A percentile compares a stretch with the other conserved stretches of the same genome.
Evolutionary conservation across 2,113 vertebrate genomes (phyloP).

Genomic region (Equus przewalskii): DNA sequence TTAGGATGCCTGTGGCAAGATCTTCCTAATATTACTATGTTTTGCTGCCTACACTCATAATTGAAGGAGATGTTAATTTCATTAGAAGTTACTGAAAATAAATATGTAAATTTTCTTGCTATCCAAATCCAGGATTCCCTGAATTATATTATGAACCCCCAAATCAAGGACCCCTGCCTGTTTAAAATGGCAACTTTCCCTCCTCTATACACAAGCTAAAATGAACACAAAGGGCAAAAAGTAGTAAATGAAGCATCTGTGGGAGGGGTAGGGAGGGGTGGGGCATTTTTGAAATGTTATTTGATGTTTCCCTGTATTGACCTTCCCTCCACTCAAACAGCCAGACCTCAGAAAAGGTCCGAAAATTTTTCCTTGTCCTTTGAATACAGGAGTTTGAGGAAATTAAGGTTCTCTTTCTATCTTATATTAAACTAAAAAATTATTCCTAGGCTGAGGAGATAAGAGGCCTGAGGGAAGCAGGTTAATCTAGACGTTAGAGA

Average conservation of each 20-base stretch:
- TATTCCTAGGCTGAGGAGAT: background rate
- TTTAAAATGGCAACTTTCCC: background rate
- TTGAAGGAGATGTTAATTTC: background rate
- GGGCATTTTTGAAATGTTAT: background rate
- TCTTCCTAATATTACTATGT: background rate
- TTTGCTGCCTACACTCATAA: background rate
- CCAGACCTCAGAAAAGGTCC: background rate
- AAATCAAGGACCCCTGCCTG: background rate
- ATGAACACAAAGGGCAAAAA: background rate
- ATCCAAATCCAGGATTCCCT: background rate
- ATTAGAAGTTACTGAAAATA: background rate
- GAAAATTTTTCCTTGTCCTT: background rate
- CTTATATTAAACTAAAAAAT: background rate
- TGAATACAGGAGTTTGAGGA: background rate
- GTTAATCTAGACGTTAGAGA: background rate
- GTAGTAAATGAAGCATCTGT: background rate
- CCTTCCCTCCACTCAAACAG: background rate
- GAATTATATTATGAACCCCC: background rate
- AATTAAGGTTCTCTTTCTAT: background rate
- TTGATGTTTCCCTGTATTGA: background rate
- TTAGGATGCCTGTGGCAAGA: background rate
- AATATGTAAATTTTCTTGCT: background rate
- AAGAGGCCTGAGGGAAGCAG: background rate
- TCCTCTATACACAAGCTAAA: background rate
- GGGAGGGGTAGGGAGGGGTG: background rate